Evolutionary conservation across 2,888 invertebrate genomes (phyloP).

Genomic region (Metalampra italica): DNA sequence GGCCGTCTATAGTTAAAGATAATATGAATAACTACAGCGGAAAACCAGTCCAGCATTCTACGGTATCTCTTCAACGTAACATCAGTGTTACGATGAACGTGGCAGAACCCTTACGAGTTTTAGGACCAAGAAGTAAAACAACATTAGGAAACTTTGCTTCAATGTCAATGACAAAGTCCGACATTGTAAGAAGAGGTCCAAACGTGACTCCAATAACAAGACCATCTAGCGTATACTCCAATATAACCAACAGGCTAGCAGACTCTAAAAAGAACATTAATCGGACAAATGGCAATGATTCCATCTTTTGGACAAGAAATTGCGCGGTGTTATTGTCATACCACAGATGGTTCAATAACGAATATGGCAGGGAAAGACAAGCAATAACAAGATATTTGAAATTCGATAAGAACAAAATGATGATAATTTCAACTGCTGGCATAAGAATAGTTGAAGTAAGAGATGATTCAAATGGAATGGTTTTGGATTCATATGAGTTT

Average conservation of each 20-base stretch:
- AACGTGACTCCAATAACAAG: conserved; percentile 75
- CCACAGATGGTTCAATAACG: conserved; percentile 80
- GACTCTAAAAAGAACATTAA: conserved; percentile 67
- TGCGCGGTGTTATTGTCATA: conserved; percentile 82
- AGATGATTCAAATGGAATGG: conserved; percentile 78
- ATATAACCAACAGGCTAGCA: conserved; percentile 62
- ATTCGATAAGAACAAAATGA: conserved; percentile 77
- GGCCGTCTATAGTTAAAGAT: conserved; percentile 62
- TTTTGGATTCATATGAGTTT: conserved; percentile 82
- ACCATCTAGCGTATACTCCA: conserved; percentile 71
- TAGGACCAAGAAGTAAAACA: conserved; percentile 75
- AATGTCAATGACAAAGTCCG: conserved; percentile 53
- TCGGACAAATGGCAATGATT: conserved; percentile 68
- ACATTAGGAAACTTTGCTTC: conserved; percentile 73
- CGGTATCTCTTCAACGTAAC: conserved; percentile 78
- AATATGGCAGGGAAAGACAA: conserved; percentile 74
- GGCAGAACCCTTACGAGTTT: conserved; percentile 70
- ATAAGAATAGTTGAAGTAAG: conserved; percentile 83
- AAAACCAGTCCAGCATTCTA: conserved; percentile 81
- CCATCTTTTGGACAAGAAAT: conserved; percentile 80
- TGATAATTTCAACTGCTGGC: conserved; percentile 81
- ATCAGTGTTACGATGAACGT: conserved; percentile 81
- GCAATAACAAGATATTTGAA: conserved; percentile 72
- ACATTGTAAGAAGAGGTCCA: conserved; percentile 67
- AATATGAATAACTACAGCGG: conserved; percentile 78